phyloP scores from a whole-genome alignment of 2,113 vertebrate species.

The Macroglossus sobrinus region DNA sequence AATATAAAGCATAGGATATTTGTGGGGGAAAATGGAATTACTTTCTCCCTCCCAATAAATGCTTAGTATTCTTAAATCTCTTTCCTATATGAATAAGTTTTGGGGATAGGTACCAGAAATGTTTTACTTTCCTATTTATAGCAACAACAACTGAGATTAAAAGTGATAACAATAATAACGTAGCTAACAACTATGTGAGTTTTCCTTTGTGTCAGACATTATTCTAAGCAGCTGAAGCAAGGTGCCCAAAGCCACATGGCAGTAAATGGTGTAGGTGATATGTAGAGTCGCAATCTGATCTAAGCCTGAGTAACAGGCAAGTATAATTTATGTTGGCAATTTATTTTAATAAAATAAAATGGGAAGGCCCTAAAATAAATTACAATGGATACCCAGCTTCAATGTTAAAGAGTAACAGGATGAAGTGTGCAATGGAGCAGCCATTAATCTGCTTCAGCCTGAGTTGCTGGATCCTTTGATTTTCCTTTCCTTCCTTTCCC shows the following conservation, averaged over 20 bases:
- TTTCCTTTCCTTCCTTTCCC: too few species aligned
- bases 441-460: not conserved
- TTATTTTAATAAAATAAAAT: not conserved
- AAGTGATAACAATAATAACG: not conserved
- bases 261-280: not conserved
- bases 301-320: not conserved
- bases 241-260: not conserved
- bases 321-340: not conserved
- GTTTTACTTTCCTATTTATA: not conserved
- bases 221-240: not conserved
- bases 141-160: not conserved
- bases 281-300: not conserved
- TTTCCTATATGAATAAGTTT: not conserved
- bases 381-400: too few species aligned
- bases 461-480: not conserved
- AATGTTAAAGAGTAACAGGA: not conserved
- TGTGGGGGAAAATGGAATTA: not conserved
- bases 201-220: not conserved
- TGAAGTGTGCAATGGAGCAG: not conserved
- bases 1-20: not conserved
- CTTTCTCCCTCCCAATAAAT: not conserved
- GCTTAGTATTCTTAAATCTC: not conserved
- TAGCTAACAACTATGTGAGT: not conserved
- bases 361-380: not conserved
- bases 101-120: not conserved